A percentile compares a stretch with the other conserved stretches of the same genome.
Conservation (phyloP, 1,140 invertebrate genomes). For the Lasaia peninsularis region DNA sequence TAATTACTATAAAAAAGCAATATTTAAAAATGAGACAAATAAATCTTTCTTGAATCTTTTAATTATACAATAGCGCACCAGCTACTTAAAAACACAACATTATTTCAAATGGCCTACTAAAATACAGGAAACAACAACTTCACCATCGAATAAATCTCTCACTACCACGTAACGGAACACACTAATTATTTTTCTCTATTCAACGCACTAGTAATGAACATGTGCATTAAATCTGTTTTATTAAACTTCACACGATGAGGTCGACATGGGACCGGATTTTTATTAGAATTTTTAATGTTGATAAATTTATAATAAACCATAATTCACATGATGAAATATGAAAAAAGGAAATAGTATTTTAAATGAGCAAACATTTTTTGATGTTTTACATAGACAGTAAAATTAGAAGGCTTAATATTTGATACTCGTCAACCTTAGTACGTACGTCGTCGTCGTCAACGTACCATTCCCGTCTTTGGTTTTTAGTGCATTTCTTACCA, state of each 20-base stretch:
- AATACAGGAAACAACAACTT: conserved; percentile 4
- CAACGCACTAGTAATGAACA: conserved; percentile 7
- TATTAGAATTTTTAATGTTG: conserved; percentile 21
- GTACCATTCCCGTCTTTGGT: too few relatives aligned
- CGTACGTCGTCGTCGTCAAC: too few relatives aligned
- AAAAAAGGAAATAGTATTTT: too few relatives aligned
- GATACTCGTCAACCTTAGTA: too few relatives aligned
- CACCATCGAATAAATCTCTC: conserved; percentile 9
- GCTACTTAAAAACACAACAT: neutral
- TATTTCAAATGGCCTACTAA: neutral
- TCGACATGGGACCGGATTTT: conserved; percentile 49
- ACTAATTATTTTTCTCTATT: conserved; percentile 9
- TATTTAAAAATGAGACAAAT: too few relatives aligned
- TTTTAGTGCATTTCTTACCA: too few relatives aligned
- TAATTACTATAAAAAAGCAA: too few relatives aligned
- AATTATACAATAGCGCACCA: neutral
- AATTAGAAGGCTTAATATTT: too few relatives aligned
- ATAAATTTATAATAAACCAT: too few relatives aligned
- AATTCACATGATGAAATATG: too few relatives aligned
- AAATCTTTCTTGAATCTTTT: neutral
- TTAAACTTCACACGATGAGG: conserved; percentile 37
- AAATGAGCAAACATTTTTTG: too few relatives aligned
- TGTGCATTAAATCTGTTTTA: conserved; percentile 20
- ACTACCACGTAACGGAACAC: neutral
- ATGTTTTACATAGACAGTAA: too few relatives aligned